Evolutionary conservation across 2,113 vertebrate species (phyloP).

Genomic region (Perca schrenkii): DNA sequence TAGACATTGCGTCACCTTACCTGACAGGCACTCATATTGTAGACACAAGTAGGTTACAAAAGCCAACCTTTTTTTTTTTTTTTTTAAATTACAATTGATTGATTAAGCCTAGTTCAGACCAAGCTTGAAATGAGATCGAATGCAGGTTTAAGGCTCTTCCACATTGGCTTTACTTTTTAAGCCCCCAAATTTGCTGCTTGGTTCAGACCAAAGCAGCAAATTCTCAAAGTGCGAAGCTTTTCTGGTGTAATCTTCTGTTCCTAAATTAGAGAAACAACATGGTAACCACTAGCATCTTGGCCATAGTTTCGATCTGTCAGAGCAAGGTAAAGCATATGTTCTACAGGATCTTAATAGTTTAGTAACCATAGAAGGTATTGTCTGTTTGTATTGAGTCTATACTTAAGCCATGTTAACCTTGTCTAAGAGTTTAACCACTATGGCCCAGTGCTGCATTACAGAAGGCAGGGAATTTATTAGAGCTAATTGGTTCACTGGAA

Average conservation of each 20-base stretch:
- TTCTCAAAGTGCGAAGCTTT: too few relatives aligned
- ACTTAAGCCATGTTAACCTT: neutral
- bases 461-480: conserved; percentile 51
- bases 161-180: too few relatives aligned
- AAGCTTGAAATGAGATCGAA: too few relatives aligned
- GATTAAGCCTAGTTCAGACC: too few relatives aligned
- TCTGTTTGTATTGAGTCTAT: neutral
- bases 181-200: too few relatives aligned
- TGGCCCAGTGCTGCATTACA: conserved; percentile 38
- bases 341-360: neutral
- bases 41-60: neutral
- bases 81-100: neutral
- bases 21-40: neutral
- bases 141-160: too few relatives aligned
- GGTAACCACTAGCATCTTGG: too few relatives aligned
- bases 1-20: neutral
- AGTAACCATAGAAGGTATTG: neutral
- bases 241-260: too few relatives aligned
- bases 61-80: neutral
- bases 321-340: too few relatives aligned
- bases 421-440: neutral
- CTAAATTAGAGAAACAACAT: too few relatives aligned
- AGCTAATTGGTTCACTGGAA: conserved; percentile 39
- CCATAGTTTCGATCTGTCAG: too few relatives aligned
- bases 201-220: too few relatives aligned